Evolutionary conservation across 2,113 vertebrate genomes (phyloP).

Genomic region (Coptodon rendalli): DNA sequence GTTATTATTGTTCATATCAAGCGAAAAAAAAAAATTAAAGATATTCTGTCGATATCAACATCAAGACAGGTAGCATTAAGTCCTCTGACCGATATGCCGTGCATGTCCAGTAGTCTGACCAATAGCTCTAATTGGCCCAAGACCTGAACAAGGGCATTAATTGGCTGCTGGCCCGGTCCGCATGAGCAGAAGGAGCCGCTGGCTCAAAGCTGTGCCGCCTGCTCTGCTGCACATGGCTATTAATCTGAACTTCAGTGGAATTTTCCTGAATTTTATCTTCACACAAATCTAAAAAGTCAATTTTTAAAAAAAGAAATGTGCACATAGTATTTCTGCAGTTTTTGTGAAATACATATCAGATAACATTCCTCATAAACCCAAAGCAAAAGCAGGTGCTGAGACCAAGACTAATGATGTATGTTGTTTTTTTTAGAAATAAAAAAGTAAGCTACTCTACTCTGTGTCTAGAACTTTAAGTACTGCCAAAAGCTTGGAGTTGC

Average conservation of each 20-base stretch:
- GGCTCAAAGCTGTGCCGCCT: constrained; percentile 46
- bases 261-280: constrained; percentile 26
- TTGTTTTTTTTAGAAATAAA: not conserved
- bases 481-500: not conserved
- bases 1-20: not conserved
- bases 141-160: constrained; percentile 53
- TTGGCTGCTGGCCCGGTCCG: constrained; percentile 51
- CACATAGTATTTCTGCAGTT: not conserved
- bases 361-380: not conserved
- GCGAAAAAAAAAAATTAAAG: not conserved
- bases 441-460: not conserved
- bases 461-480: not conserved
- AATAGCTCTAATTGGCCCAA: constrained; percentile 51
- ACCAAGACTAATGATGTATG: not conserved
- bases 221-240: constrained; percentile 57
- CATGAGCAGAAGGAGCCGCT: constrained; percentile 54
- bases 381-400: not conserved
- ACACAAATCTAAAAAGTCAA: not conserved
- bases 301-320: not conserved
- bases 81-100: not conserved
- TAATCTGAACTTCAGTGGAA: constrained; percentile 36
- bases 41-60: not conserved
- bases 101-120: constrained; percentile 26
- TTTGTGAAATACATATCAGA: not conserved
- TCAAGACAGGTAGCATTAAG: not conserved